Evolutionary conservation across 2,888 invertebrate species (phyloP).

Genomic region (Rhagonycha lutea): DNA sequence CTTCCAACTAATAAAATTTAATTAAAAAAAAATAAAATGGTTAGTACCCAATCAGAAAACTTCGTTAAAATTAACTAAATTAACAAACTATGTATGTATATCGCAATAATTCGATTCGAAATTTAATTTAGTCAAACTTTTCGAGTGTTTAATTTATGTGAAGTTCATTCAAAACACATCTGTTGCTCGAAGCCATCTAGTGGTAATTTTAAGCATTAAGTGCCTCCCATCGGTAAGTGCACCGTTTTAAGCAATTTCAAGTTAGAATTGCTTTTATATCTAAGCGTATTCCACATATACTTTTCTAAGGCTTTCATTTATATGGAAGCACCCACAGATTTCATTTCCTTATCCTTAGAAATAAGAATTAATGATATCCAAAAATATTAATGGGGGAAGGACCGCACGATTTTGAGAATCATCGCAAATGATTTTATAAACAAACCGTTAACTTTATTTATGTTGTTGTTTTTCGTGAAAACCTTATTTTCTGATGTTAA

Average conservation of each 20-base stretch:
- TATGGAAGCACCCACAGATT: not conserved
- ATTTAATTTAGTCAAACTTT: not conserved
- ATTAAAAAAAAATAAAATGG: not conserved
- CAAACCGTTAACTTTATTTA: not conserved
- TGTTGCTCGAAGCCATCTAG: not conserved
- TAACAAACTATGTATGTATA: not conserved
- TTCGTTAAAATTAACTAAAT: not conserved
- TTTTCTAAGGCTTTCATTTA: not conserved
- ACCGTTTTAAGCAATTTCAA: not conserved
- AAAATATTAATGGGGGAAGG: not conserved
- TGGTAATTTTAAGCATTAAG: not conserved
- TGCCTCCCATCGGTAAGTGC: not conserved
- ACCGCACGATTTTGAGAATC: not conserved
- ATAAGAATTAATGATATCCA: not conserved
- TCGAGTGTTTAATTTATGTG: conserved; percentile 1
- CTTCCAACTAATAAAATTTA: not conserved
- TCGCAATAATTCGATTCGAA: not conserved
- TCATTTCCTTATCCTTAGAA: not conserved
- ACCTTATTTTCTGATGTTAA: not conserved
- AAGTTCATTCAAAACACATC: not conserved
- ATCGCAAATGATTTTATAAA: not conserved
- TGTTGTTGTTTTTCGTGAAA: not conserved
- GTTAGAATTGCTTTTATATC: not conserved
- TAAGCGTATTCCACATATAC: not conserved
- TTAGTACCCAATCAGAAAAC: not conserved